Percentiles rank a stretch among this genome's conserved stretches.
Evolutionary conservation across 2,797 vertebrate genomes (phyloP).

Genomic region (Champsocephalus esox): DNA sequence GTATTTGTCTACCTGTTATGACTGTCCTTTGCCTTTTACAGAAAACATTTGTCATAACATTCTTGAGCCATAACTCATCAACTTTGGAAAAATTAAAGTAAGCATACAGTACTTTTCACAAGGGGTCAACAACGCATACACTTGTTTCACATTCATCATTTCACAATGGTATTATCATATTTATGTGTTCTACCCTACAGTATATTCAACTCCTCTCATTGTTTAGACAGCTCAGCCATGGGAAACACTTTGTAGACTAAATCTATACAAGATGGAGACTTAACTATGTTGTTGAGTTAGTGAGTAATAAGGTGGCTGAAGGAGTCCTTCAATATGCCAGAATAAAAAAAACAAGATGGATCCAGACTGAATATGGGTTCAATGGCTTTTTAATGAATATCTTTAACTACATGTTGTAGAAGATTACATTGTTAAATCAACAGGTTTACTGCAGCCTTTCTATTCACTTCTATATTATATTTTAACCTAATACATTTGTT

Average conservation of each 20-base stretch:
- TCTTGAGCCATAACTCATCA: slow-evolving; percentile 49
- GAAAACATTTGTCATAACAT: slow-evolving; percentile 11
- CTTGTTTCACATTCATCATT: slow-evolving; percentile 65
- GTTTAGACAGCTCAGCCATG: slow-evolving; percentile 71
- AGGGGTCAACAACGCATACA: slow-evolving; percentile 17
- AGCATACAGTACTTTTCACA: slow-evolving; percentile 26
- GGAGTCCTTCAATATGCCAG: slow-evolving; percentile 56
- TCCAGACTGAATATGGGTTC: slow-evolving; percentile 31
- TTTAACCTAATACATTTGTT: not conserved
- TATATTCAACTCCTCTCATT: slow-evolving; percentile 61
- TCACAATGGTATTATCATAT: slow-evolving; percentile 49
- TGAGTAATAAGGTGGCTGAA: slow-evolving; percentile 51
- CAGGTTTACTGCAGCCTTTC: not conserved
- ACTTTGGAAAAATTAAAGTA: slow-evolving; percentile 56
- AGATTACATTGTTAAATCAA: not conserved
- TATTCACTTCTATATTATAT: not conserved
- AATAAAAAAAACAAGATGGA: slow-evolving; percentile 34
- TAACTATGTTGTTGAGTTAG: slow-evolving; percentile 42
- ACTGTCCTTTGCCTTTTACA: slow-evolving; percentile 15
- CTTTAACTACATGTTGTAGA: not conserved
- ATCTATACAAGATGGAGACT: slow-evolving; percentile 65
- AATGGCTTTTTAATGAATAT: not conserved
- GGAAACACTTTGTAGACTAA: slow-evolving; percentile 67
- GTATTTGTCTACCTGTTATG: slow-evolving; percentile 29
- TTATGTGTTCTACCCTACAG: slow-evolving; percentile 56